phyloP scores from a whole-genome alignment of 2,888 invertebrate species.

The Lithophane socia region DNA sequence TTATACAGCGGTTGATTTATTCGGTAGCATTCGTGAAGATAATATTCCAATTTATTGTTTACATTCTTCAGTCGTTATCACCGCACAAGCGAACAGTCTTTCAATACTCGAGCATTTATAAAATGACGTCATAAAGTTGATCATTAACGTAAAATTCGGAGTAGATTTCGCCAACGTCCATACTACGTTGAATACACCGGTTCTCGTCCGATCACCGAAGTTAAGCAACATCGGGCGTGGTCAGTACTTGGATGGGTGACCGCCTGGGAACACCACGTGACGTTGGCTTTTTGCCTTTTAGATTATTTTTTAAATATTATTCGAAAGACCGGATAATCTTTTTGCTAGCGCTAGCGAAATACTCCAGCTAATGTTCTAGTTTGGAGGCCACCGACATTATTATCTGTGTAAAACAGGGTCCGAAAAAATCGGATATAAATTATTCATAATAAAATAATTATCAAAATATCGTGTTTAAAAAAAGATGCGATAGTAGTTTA shows the following conservation, averaged over 20 bases:
- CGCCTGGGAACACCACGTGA: constrained; percentile 79
- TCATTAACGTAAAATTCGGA: fast-evolving
- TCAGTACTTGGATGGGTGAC: constrained; percentile 86
- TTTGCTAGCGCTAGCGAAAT: neutral
- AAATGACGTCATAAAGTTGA: neutral
- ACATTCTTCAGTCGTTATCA: too few species aligned
- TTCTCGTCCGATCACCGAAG: constrained; percentile 88
- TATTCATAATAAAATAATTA: too few species aligned
- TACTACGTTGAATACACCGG: constrained; percentile 85
- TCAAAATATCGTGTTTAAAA: neutral
- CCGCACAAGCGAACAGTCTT: too few species aligned
- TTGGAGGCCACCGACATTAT: neutral
- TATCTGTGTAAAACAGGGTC: neutral
- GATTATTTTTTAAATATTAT: neutral
- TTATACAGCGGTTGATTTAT: too few species aligned
- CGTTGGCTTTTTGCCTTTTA: constrained; percentile 18
- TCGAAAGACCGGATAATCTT: too few species aligned
- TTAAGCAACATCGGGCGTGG: constrained; percentile 86
- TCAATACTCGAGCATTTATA: neutral
- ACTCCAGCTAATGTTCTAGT: neutral
- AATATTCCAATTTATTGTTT: too few species aligned
- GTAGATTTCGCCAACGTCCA: constrained; percentile 70
- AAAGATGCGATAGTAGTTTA: neutral
- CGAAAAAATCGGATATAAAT: neutral
- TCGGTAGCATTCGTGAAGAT: too few species aligned